Base-by-base conservation (phyloP, 1,140 invertebrate genomes). In the Trichonephila clavata region DNA sequence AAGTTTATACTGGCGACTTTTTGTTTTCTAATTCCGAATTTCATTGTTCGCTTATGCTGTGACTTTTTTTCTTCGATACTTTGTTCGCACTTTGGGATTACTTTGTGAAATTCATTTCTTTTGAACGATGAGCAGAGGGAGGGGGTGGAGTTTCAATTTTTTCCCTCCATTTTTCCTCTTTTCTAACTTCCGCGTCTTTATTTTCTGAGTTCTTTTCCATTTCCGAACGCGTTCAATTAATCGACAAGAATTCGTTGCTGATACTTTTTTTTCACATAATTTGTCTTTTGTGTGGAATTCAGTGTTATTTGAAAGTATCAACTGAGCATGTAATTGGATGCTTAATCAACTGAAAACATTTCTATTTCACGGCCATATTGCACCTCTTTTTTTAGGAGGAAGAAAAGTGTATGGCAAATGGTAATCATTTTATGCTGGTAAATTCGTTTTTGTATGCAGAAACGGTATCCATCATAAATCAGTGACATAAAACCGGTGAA, bases 281-380 rank as follows among this genome's bases (percentile, higher is more conserved):
- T 16, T 81, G 13, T 77, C 32, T 77, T 77, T 77, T 77, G 18
- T 77, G 7, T 7, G 14, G 7, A 18, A 6, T 77, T 32, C 24
- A 20, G 13, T 39, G 14, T 32, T 77, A 77, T 77, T 77, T 77
- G 71, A 5, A 18, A 57, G 50, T 24, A 24, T 39, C 81, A 83
- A 59, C n/a, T 24, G 21, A 83, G 81, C 81, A 18, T 83, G 43
- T 83, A 59, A 83, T 83, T 83, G 81, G 10, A 57, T 83, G 81
- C 21, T 50, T 59, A 24, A 77, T 77, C 71, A 77, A 32, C 71
- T 39, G 71, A 77, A 77, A 77, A 50, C 50, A 50, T 50, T 50
- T 50, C 50, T 50, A 50, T 10, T 50, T 50, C 50, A 50, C 50
- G 50, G 50, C 50, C 50, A 50, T 50, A 50, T 50, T 13, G 50